Conservation (phyloP, 2,888 invertebrate genomes). For the Myopa testacea region DNA sequence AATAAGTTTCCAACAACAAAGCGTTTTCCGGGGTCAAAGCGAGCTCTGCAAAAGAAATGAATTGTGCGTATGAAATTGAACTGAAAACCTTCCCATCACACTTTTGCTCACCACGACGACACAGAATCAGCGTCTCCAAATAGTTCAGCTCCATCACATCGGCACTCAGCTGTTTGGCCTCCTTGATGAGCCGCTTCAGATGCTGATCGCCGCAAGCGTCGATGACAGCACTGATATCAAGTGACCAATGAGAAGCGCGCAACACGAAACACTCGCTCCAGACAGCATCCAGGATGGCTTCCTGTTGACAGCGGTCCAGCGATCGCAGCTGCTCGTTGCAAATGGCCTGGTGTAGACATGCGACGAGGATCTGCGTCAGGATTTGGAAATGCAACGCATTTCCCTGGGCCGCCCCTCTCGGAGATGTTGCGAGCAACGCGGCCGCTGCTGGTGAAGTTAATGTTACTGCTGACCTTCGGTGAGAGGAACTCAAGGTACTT, state of each 20-base stretch:
- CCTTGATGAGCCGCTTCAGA: conserved; percentile 63
- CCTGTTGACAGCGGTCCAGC: conserved; percentile 70
- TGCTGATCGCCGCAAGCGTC: conserved; percentile 62
- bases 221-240: conserved; percentile 67
- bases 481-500: conserved; percentile 5
- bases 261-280: conserved; percentile 74
- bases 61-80: not conserved
- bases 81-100: not conserved
- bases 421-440: not conserved
- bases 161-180: conserved; percentile 67
- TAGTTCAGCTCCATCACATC: conserved; percentile 70
- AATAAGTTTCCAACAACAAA: conserved; percentile 59
- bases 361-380: conserved; percentile 73
- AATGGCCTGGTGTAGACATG: conserved; percentile 72
- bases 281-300: conserved; percentile 71
- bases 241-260: conserved; percentile 72
- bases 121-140: conserved; percentile 70
- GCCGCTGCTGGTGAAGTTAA: not conserved
- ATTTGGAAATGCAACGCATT: conserved; percentile 70
- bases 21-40: conserved; percentile 59
- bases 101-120: conserved; percentile 68
- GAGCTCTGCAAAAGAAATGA: conserved; percentile 55
- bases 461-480: conserved; percentile 15
- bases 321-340: conserved; percentile 71
- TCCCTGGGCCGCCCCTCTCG: conserved; percentile 39